These are phyloP conservation scores for Dreissena polymorpha DNA, from an alignment of 1,140 invertebrate genomes.

Conservation along the genomic window DNA sequence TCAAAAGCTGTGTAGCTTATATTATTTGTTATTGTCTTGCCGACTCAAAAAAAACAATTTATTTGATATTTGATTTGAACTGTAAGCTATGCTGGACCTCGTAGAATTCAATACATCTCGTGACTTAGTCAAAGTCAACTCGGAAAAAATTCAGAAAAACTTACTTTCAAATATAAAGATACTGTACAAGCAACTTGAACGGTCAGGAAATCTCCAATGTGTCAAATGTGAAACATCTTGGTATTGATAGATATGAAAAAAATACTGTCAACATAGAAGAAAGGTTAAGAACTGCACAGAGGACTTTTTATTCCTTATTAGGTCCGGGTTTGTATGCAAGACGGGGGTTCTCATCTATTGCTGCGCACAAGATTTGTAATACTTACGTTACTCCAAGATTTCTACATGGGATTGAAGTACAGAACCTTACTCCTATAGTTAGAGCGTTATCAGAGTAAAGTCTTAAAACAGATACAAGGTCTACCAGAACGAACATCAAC, in stretches of 20 bases:
- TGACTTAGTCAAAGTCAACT: not conserved
- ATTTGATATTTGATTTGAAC: too few species aligned
- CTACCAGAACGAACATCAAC: slow-evolving; percentile 10
- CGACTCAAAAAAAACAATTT: too few species aligned
- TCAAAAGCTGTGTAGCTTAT: too few species aligned
- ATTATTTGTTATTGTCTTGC: too few species aligned
- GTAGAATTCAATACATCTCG: slow-evolving; percentile 2
- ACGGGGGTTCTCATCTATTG: not conserved
- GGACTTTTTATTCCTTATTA: not conserved
- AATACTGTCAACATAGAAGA: not conserved
- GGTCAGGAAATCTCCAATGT: not conserved
- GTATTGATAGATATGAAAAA: not conserved
- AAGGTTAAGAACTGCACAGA: not conserved
- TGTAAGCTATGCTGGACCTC: slow-evolving; percentile 4
- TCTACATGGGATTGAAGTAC: not conserved
- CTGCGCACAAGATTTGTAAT: not conserved
- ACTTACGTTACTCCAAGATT: not conserved
- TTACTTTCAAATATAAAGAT: not conserved
- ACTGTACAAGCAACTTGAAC: not conserved
- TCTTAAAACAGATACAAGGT: slow-evolving; percentile 5
- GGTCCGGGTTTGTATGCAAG: slow-evolving; percentile 1
- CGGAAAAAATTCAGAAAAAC: not conserved
- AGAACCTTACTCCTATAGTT: not conserved
- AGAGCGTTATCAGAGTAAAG: not conserved
- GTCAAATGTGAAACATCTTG: not conserved